Base-by-base conservation (phyloP, 1,140 invertebrate genomes). In the Procambarus clarkii region DNA sequence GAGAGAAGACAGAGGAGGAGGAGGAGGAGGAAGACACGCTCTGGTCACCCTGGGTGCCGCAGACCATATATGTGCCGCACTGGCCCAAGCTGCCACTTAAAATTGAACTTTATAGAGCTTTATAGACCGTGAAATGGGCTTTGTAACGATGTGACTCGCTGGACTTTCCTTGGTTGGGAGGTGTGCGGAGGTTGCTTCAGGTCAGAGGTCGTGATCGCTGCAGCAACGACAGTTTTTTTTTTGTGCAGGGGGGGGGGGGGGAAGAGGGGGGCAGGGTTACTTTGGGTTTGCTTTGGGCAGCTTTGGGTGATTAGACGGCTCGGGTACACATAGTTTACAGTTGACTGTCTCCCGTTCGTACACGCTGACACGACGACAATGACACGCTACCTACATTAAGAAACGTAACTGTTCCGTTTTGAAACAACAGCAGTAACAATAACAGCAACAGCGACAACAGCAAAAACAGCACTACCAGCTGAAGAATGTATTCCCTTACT, bases 41-140 rank as follows among this genome's bases (percentile, higher is more conserved):
- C 7, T 74, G 24, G 69, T 11, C 24, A 24, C 69, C n/a, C 15
- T 44, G 21, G 69, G 2, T 74, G 24, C 69, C 69, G n/a, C 69
- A 74, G 24, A 9, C 69, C 69, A 74, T 74, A 74, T 74, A 34
- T 74, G 24, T 9, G 69, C 69, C 69, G 34, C 54, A 58, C 79
- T 81, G 79, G n/a, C 45, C 54, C n/a, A 48, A 81, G 79, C 79
- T 58, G 79, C 79, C 79, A 81, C 48, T 81, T 54, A 81, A 81
- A 81, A 81, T 81, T 54, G 79, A 81, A 50, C 54, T 81, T 81
- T 81, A 81, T 81, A 81, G 79, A 81, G 48, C 79, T 81, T 81
- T 81, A 81, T 81, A 81, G 48, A 81, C 48, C 79, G n/a, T 81
- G 79, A 81, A 81, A 81, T 81, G 79, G 79, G 15, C 79, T 81